Evolutionary conservation across 2,797 vertebrate genomes (phyloP).

Genomic region (Carcharodon carcharias): DNA sequence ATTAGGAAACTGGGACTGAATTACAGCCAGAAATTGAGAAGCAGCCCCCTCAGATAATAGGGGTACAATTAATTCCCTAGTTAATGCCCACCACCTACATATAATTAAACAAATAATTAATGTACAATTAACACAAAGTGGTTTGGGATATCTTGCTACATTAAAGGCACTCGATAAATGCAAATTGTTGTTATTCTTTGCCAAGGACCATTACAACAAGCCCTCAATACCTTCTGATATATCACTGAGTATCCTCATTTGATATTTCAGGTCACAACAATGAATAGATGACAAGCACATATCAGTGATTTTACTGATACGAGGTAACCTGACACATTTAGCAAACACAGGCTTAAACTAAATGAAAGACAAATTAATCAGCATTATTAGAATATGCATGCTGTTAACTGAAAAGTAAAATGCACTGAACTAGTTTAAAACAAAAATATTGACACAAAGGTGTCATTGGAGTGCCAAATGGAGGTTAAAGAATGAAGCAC

Average conservation of each 20-base stretch:
- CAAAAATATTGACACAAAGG: neutral
- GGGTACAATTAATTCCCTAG: too few relatives aligned
- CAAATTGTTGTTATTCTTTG: neutral
- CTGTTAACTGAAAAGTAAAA: neutral
- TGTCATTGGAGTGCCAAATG: neutral
- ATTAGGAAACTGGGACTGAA: too few relatives aligned
- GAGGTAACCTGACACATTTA: neutral
- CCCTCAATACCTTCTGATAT: neutral
- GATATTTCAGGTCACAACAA: neutral
- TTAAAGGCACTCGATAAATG: neutral
- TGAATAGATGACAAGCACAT: neutral
- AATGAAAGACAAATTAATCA: neutral
- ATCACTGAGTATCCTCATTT: neutral
- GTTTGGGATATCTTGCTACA: neutral
- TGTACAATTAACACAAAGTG: neutral
- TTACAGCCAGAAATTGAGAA: too few relatives aligned
- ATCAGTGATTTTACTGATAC: neutral
- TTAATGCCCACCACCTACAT: too few relatives aligned
- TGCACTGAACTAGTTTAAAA: neutral
- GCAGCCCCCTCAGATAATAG: too few relatives aligned
- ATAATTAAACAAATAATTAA: too few relatives aligned
- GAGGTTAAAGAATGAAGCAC: neutral
- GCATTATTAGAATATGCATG: neutral
- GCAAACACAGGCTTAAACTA: neutral
- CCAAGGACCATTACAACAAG: neutral